Evolutionary conservation across 2,797 vertebrate genomes (phyloP), one percentile per base, ranked within the genome.

Genomic region (Nyctalus aviator): DNA sequence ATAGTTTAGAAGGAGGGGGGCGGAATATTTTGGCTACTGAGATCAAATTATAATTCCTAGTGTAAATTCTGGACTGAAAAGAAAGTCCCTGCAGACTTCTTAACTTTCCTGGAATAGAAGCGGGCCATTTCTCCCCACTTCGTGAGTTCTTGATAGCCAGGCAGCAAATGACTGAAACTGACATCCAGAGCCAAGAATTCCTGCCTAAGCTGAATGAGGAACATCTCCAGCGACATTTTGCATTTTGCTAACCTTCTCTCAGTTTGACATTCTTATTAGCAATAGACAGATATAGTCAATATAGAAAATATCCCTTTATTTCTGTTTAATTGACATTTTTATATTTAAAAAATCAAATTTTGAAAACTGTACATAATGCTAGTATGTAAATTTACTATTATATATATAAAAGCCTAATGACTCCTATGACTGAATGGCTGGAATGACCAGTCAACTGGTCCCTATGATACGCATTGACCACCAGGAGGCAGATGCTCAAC

Each of bases 21-120:
- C 21, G 11, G 8, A 88, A 50, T 8, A 86, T 62, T 93, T 83
- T 86, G 72, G 25, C 79, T 72, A 75, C 81, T n/a, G 17, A 84
- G 46, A 88, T 85, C n/a, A 88, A 73, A 85, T 82, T 21, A 48
- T 55, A 94, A 92, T 68, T 41, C 59, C 48, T 3, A 86, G 20
- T 72, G 57, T 91, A 81, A 68, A 91, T 89, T 89, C 35, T 62
- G 8, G 27, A 76, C n/a, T 81, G 41, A 88, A 79, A 23, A 86
- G 59, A 77, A 92, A 92, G 76, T 94, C 86, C 53, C 21, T 75
- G 10, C 32, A 72, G 57, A 72, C 66, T 27, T 64, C 46, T 64
- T 73, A 76, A 35, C 35, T 94, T 77, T 78, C 73, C 62, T 69
- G 12, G 41, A 88, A 53, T 25, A 66, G 0, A 8, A 53, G 17